phyloP scores from a whole-genome alignment of 1,140 invertebrate genomes.

The Temnothorax curvispinosus region DNA sequence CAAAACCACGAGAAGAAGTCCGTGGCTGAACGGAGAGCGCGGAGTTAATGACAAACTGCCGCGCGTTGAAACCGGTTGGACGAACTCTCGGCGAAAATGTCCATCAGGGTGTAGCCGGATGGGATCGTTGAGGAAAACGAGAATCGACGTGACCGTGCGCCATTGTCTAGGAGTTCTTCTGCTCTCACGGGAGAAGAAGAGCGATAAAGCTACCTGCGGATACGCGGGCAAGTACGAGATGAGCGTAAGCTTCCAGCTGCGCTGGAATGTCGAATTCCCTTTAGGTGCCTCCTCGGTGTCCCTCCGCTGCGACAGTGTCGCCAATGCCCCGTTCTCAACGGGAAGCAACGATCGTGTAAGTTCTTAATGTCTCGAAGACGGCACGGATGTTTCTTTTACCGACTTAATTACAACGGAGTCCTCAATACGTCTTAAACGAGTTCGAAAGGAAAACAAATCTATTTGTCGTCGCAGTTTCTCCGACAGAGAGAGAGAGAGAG shows the following conservation, averaged over 20 bases:
- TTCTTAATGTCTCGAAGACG: not conserved
- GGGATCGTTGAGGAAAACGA: constrained; percentile 62
- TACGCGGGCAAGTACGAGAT: constrained; percentile 50
- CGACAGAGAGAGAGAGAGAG: not conserved
- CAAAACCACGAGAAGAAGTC: constrained; percentile 37
- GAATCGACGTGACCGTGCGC: constrained; percentile 61
- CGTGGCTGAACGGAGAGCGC: constrained; percentile 4
- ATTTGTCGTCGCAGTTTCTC: constrained; percentile 15
- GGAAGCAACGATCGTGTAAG: constrained; percentile 14
- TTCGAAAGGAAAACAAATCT: not conserved
- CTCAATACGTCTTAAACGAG: not conserved
- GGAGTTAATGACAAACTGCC: constrained; percentile 39
- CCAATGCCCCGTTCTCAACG: not conserved
- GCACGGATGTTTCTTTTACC: not conserved
- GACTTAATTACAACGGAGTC: constrained; percentile 41
- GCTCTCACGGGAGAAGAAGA: constrained; percentile 50
- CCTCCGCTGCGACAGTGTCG: constrained; percentile 62
- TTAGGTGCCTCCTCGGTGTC: constrained; percentile 37
- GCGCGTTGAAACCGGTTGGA: constrained; percentile 59
- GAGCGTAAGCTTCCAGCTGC: constrained; percentile 64
- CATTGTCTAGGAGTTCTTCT: constrained; percentile 62
- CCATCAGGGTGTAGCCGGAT: constrained; percentile 38
- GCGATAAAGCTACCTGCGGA: constrained; percentile 56
- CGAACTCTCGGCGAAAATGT: constrained; percentile 22
- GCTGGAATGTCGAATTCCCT: constrained; percentile 73